Conservation (phyloP, 2,113 vertebrate species). For the Salminus brasiliensis region DNA sequence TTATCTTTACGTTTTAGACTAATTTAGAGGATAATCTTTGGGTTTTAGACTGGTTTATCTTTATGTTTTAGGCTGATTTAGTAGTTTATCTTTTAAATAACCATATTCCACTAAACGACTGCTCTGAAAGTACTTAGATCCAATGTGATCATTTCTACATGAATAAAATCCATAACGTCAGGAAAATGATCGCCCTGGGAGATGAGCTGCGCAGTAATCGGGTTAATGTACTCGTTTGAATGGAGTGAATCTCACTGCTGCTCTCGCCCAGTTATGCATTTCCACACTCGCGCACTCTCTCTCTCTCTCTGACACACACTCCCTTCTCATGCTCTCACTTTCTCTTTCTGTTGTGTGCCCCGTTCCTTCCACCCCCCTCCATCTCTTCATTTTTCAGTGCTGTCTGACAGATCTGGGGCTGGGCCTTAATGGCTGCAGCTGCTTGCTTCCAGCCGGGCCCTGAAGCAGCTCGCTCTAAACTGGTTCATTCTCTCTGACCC, state of each 20-base stretch:
- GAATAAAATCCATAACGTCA: too few species aligned
- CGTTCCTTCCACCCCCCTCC: neutral
- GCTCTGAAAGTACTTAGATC: too few species aligned
- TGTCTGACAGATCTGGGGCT: slow-evolving; percentile 56
- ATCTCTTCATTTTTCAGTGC: neutral
- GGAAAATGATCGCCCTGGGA: too few species aligned
- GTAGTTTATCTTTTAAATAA: too few species aligned
- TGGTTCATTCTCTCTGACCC: slow-evolving; percentile 35
- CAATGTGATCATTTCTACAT: too few species aligned
- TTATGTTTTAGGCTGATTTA: too few species aligned
- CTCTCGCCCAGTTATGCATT: slow-evolving; percentile 26
- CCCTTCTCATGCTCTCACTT: neutral
- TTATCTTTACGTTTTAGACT: too few species aligned
- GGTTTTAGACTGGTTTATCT: too few species aligned
- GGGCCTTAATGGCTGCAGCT: slow-evolving; percentile 29
- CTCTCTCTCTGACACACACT: neutral
- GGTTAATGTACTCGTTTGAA: neutral
- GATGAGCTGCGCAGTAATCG: too few species aligned
- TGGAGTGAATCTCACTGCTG: neutral
- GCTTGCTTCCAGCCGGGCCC: slow-evolving; percentile 19
- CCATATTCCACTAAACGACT: too few species aligned
- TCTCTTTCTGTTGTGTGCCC: neutral
- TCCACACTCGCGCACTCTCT: neutral
- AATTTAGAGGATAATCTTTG: too few species aligned
- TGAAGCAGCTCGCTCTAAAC: slow-evolving; percentile 25